Evolutionary conservation across 30 jellyfish, hydroid and myxozoan species (phyloP).

Genomic region (Aurelia sp.): DNA sequence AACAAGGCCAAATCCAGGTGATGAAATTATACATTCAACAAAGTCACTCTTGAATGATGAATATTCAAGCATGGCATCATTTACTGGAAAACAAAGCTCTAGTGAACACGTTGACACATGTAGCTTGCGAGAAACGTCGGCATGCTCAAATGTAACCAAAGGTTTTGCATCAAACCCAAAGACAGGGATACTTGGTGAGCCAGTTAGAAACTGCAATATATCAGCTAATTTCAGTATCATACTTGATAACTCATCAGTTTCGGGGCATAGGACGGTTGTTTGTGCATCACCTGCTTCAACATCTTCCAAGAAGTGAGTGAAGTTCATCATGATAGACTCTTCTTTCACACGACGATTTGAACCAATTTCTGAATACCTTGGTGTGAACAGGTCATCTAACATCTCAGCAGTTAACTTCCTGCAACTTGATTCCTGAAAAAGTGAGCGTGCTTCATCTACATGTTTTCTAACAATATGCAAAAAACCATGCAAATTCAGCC

Average conservation of each 20-base stretch:
- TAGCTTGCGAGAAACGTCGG: constrained; percentile 27
- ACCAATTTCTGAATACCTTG: constrained; percentile 24
- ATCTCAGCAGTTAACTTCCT: neutral
- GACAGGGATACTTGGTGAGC: constrained; percentile 18
- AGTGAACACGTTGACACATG: constrained; percentile 22
- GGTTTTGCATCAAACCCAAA: constrained; percentile 12
- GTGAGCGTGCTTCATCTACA: no score
- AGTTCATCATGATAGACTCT: constrained; percentile 24
- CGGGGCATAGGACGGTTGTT: constrained; percentile 23
- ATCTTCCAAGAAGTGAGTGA: constrained; percentile 33
- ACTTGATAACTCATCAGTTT: constrained; percentile 21
- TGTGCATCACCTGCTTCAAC: constrained; percentile 31
- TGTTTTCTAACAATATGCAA: no score
- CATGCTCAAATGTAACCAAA: constrained; percentile 9
- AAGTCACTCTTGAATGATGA: constrained; percentile 13
- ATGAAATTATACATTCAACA: constrained; percentile 17
- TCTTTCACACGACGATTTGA: constrained; percentile 26
- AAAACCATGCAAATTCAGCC: no score
- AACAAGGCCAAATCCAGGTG: constrained; percentile 26
- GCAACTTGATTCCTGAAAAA: no score
- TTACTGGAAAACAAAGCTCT: constrained; percentile 15
- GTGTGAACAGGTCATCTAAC: constrained; percentile 23
- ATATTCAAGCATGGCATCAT: constrained; percentile 18
- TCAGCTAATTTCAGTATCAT: constrained; percentile 12
- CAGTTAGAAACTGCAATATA: constrained; percentile 16